Percentiles rank a stretch among this genome's conserved stretches.
phyloP scores from a whole-genome alignment of 2,113 vertebrate genomes.

The Hiodon alosoides region DNA sequence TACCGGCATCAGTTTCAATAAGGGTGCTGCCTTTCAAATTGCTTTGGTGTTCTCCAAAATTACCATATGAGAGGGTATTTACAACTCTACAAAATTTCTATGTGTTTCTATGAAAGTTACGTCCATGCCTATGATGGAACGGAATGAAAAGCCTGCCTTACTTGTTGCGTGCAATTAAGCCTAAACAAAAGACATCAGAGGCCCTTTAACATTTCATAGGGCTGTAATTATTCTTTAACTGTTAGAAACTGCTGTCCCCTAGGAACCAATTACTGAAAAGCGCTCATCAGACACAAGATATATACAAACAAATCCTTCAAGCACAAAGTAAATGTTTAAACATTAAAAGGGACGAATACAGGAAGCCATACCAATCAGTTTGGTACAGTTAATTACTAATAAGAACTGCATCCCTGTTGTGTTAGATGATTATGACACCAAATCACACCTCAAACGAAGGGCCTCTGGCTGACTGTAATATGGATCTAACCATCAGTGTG shows the following conservation, averaged over 20 bases:
- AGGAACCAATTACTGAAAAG: constrained; percentile 98
- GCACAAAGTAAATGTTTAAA: constrained; percentile 97
- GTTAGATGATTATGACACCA: constrained; percentile 90
- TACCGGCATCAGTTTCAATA: constrained; percentile 54
- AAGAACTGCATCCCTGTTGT: constrained; percentile 82
- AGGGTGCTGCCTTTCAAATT: constrained; percentile 59
- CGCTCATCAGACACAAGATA: constrained; percentile 92
- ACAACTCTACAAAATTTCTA: constrained; percentile 77
- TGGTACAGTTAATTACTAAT: constrained; percentile 95
- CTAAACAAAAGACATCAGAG: constrained; percentile 77
- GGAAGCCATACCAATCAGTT: constrained; percentile 90
- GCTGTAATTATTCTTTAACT: constrained; percentile 97
- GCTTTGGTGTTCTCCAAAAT: constrained; percentile 73
- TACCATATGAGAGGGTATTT: constrained; percentile 84
- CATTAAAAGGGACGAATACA: constrained; percentile 85
- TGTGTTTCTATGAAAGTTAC: constrained; percentile 80
- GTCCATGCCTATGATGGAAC: constrained; percentile 77
- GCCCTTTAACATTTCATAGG: constrained; percentile 95
- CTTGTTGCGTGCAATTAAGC: constrained; percentile 98
- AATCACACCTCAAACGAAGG: constrained; percentile 73
- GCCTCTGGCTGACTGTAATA: constrained; percentile 68
- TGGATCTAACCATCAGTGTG: constrained; percentile 63
- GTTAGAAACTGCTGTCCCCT: constrained; percentile 89
- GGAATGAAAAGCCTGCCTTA: constrained; percentile 83
- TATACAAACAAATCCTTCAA: constrained; percentile 99